Conservation (phyloP, 1,140 invertebrate species). For the Heterodera schachtii region DNA sequence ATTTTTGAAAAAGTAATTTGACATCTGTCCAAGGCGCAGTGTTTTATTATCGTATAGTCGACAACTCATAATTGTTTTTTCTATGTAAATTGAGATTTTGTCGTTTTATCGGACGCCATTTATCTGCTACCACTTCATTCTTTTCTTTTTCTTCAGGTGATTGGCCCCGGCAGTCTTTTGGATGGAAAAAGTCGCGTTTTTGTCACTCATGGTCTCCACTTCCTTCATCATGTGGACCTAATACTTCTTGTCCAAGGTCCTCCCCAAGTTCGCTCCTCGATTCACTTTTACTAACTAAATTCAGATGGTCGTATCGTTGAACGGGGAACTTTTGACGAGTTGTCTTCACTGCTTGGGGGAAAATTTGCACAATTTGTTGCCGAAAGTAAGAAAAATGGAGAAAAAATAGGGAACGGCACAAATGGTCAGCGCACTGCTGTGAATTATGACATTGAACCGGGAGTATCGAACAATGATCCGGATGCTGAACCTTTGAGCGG, state of each 20-base stretch:
- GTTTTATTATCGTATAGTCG: too few species aligned
- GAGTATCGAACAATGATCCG: too few species aligned
- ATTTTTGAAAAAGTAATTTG: constrained; percentile 71
- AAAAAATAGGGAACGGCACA: not conserved
- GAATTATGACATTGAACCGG: not conserved
- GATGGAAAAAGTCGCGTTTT: constrained; percentile 61
- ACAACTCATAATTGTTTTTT: too few species aligned
- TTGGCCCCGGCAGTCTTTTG: constrained; percentile 61
- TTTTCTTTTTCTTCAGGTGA: constrained; percentile 35
- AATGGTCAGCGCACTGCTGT: not conserved
- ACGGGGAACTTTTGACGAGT: constrained; percentile 52
- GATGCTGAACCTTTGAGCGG: not conserved
- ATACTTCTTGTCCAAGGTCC: constrained; percentile 57
- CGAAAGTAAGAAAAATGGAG: constrained; percentile 44
- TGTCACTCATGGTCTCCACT: constrained; percentile 58
- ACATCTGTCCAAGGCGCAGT: too few species aligned
- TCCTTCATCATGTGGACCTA: constrained; percentile 50
- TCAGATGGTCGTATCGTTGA: constrained; percentile 56
- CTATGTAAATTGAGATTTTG: too few species aligned
- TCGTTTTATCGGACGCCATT: too few species aligned
- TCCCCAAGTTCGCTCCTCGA: not conserved
- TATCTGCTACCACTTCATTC: too few species aligned
- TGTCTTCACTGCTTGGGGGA: constrained; percentile 41
- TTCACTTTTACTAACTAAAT: constrained; percentile 34
- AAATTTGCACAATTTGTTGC: constrained; percentile 55